phyloP scores from a whole-genome alignment of 2,888 invertebrate species.

The Cerceris ruficornis region DNA sequence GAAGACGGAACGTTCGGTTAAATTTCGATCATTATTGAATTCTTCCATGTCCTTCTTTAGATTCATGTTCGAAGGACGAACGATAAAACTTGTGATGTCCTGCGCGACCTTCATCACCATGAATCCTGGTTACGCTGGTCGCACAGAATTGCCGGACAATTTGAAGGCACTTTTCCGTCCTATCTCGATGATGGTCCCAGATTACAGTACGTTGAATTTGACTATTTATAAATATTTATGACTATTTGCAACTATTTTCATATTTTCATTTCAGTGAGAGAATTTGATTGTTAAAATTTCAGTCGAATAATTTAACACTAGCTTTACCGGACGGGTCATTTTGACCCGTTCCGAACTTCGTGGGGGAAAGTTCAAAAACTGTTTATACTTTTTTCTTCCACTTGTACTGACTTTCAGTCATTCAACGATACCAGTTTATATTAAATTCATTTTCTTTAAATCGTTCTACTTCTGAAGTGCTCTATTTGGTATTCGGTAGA shows the following conservation, averaged over 20 bases:
- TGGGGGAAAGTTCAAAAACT: no score
- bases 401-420: no score
- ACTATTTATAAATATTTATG: background rate
- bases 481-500: no score
- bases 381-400: no score
- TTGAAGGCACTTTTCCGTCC: conserved; percentile 93
- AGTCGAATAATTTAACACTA: no score
- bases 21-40: background rate
- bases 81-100: conserved; percentile 90
- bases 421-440: no score
- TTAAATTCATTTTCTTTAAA: no score
- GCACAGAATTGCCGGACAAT: conserved; percentile 94
- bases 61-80: conserved; percentile 95
- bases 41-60: conserved; percentile 79
- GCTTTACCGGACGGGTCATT: no score
- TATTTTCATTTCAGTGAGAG: no score
- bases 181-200: conserved; percentile 96
- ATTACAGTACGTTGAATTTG: conserved; percentile 86
- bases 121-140: conserved; percentile 96
- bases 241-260: background rate
- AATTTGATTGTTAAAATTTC: no score
- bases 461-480: no score
- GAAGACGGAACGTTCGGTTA: background rate
- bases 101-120: conserved; percentile 95
- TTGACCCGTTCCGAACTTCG: no score